Base-by-base conservation (phyloP, 2,113 vertebrate genomes). In the Ceuthmochares aereus region DNA sequence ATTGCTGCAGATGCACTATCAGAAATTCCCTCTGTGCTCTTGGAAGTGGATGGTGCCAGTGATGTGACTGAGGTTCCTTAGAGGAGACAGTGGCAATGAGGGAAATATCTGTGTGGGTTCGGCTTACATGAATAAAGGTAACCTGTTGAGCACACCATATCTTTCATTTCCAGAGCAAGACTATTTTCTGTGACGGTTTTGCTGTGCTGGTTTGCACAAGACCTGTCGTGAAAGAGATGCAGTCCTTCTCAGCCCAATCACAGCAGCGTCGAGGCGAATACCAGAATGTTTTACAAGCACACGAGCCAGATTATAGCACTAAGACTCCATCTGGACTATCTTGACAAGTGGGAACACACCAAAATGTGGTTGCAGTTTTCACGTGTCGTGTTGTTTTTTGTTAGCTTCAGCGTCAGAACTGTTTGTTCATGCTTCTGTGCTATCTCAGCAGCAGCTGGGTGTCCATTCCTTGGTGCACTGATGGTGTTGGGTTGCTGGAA, bases 311-410 rank as follows among this genome's bases (percentile, higher is more conserved):
- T 91, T 91, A 87, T 86, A 91, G 37, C 0, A 0, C 62, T 91
- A 18, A 90, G 62, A 45, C 56, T 97, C 95, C 93, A 87, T 93
- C 89, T 94, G 89, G 87, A 43, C 78, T 87, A 69, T 89, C 75
- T 56, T 62, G 82, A 80, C 82, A 93, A 94, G 94, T 93, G 79
- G 78, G 85, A 93, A 78, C 82, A 49, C 67, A 83, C 58, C 75
- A 88, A 64, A 85, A 83, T 34, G 47, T 73, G 93, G 91, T 70
- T 89, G 74, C 85, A 56, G 0, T 83, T 93, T 92, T 82, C 72
- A 73, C 70, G 85, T 36, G 74, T 75, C 72, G 84, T 75, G 58
- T 90, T 0, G 49, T 23, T 19, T 73, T 73, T 60, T 94, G 58
- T 79, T 83, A 55, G 62, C 88, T 85, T 75, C 63, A 40, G 68